Conservation (phyloP, 1,140 invertebrate genomes). For the Laupala kohalensis region DNA sequence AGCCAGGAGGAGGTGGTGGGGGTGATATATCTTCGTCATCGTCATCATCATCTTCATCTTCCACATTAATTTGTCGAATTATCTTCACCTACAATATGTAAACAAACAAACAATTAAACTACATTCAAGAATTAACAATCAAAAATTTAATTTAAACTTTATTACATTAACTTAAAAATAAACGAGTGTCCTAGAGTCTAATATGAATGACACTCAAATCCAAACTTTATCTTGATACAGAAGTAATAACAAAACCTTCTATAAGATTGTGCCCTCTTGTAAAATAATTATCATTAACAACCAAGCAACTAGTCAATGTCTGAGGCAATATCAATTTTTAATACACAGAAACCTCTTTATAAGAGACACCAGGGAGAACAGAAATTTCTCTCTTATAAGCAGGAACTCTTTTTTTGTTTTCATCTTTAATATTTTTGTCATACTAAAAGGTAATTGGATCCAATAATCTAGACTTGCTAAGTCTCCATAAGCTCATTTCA, state of each 20-base stretch:
- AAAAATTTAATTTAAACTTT: neutral
- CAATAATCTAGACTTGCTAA: too few relatives aligned
- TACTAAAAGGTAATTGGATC: too few relatives aligned
- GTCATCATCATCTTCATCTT: slow-evolving; percentile 10
- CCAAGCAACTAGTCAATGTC: too few relatives aligned
- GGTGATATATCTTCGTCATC: slow-evolving; percentile 4
- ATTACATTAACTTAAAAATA: neutral
- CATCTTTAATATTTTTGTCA: too few relatives aligned
- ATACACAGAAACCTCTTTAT: too few relatives aligned
- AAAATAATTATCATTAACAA: too few relatives aligned
- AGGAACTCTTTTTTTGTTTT: too few relatives aligned
- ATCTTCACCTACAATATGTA: slow-evolving; percentile 8
- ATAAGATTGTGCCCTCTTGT: neutral
- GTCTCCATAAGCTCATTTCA: too few relatives aligned
- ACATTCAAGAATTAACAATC: neutral
- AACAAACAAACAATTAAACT: neutral
- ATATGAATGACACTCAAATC: neutral
- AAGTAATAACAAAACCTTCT: neutral
- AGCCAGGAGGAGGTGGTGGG: slow-evolving; percentile 2
- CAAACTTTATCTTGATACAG: neutral
- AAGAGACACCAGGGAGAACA: too few relatives aligned
- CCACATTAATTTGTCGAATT: slow-evolving; percentile 11
- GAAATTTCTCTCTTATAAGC: too few relatives aligned
- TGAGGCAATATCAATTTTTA: too few relatives aligned
- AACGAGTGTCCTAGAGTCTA: neutral